A percentile compares a stretch with the other conserved stretches of the same genome.
phyloP scores from a whole-genome alignment of 2,888 invertebrate species.

The Aphodius sticticus region DNA sequence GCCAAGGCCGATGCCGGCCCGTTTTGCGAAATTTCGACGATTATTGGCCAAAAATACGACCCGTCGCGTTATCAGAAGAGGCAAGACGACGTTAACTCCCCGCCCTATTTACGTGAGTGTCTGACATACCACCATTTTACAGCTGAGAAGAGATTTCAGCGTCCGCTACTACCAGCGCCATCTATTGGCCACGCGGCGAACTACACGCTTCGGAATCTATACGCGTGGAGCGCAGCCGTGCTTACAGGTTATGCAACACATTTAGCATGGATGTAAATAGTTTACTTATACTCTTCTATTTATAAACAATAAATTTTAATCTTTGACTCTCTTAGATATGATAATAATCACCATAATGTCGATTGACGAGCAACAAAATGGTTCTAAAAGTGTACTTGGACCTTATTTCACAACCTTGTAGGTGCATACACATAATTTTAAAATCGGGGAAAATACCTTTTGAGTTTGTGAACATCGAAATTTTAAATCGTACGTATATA shows the following conservation, averaged over 20 bases:
- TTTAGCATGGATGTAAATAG: background rate
- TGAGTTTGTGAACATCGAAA: constrained; percentile 66
- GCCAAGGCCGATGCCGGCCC: constrained; percentile 7
- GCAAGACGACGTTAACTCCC: constrained; percentile 51
- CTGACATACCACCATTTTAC: constrained; percentile 60
- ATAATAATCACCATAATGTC: background rate
- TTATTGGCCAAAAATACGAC: constrained; percentile 37
- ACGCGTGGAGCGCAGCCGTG: background rate
- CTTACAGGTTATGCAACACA: background rate
- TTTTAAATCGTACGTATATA: constrained; percentile 67
- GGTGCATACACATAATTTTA: constrained; percentile 75
- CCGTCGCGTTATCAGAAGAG: constrained; percentile 30
- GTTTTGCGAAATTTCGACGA: constrained; percentile 30
- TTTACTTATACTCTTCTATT: no score
- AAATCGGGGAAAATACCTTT: constrained; percentile 70
- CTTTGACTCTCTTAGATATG: no score
- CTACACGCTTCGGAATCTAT: background rate
- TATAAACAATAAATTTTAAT: no score
- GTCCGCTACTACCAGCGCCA: constrained; percentile 34
- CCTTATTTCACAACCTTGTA: constrained; percentile 78
- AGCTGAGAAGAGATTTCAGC: constrained; percentile 45
- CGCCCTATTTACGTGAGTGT: constrained; percentile 60
- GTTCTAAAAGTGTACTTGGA: constrained; percentile 72
- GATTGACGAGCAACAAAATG: constrained; percentile 47
- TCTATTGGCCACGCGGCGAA: constrained; percentile 25